Evolutionary conservation across 1,140 invertebrate genomes (phyloP), one percentile per base, ranked within the genome.

Genomic region (Brachionus rotundiformis): DNA sequence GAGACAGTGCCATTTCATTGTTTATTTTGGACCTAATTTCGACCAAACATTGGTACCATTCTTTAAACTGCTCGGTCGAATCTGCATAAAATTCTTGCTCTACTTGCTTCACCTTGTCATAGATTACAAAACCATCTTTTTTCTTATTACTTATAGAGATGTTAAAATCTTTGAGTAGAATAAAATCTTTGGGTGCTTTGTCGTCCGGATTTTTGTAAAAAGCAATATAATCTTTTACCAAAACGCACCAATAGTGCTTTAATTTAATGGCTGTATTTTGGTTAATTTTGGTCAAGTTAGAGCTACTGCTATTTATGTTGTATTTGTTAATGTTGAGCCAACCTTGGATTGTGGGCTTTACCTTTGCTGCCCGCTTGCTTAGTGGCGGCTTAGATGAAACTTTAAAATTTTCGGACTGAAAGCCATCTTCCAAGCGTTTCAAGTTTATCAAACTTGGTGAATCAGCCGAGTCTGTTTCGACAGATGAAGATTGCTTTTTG

Each of bases 81-180:
- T 79, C 76, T 10, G 76, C 31, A 79, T 54, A 79, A 63, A 79
- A 79, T 25, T 79, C 76, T 23, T 79, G 76, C 25, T 79, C 76
- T 27, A 79, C 54, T 63, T 79, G 76, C 31, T 79, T 79, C 1
- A 59, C 54, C 25, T 79, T 79, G 19, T 79, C 76, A 79, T 13
- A 79, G 11, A 79, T 19, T 13, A 79, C 11, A 25, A 79, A 79
- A 1, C 76, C 76, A 63, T 63, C 31, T 41, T 61, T 79, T 1
- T 23, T 19, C 23, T 13, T 63, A 39, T 31, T 33, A 23, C 76
- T 79, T 19, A 13, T 79, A 23, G 16, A 29, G 13, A 79, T 19
- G 23, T 27, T 79, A 79, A 79, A 79, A 63, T 79, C 76, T 27
- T 79, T 79, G n/a, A 79, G 36, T 25, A 79, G 16, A 16, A 79